Conservation (phyloP, 2,113 vertebrate genomes). For the Anguilla rostrata region DNA sequence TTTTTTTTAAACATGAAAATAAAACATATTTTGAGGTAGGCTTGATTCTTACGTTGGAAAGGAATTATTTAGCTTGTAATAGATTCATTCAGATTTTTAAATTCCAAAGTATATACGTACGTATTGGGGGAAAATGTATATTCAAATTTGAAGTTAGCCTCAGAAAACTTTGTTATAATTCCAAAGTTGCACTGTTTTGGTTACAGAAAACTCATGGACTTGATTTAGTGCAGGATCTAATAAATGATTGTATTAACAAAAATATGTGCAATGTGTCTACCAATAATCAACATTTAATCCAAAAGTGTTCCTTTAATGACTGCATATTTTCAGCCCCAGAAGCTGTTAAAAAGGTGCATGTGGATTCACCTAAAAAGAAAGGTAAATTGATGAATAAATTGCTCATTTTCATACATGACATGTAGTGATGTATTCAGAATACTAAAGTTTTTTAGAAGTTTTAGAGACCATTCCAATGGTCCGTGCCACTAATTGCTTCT, state of each 20-base stretch:
- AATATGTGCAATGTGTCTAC: not conserved
- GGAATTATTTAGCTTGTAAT: no score
- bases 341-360: slow-evolving; percentile 14
- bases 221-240: no score
- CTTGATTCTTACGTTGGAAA: not conserved
- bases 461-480: not conserved
- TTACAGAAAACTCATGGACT: no score
- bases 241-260: not conserved
- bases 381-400: slow-evolving; percentile 12
- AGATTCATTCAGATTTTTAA: no score
- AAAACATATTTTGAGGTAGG: not conserved
- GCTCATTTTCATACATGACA: not conserved
- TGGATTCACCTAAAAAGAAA: slow-evolving; percentile 14
- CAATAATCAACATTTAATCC: not conserved
- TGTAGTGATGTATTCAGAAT: not conserved
- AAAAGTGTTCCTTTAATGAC: not conserved
- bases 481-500: not conserved
- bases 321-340: slow-evolving; percentile 17
- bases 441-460: not conserved
- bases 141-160: no score
- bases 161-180: no score
- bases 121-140: no score
- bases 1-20: no score
- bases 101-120: no score
- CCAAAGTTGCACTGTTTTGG: no score